Base-by-base conservation (phyloP, 2,888 invertebrate genomes). In the Trichogramma dendrolimi region DNA sequence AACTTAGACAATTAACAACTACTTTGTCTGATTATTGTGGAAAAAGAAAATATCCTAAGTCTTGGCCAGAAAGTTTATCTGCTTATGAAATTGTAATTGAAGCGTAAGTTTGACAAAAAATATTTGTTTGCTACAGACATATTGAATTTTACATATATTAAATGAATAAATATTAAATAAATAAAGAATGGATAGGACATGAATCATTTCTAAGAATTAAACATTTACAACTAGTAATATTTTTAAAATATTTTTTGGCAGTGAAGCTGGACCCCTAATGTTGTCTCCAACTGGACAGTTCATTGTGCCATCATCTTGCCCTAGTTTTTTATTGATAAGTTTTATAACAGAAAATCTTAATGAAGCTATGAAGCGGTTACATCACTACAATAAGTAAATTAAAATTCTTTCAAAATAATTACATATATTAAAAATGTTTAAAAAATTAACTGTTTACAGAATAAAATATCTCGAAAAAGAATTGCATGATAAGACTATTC, bases 241-340 rank as follows among this genome's bases (percentile, higher is more conserved):
- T 47, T 44, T 52, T 47, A 41, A 57, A 47, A 8, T 60, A 47
- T 27, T 58, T 50, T 63, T 51, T 70, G 70, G 39, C 59, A 95
- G 95, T 38, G 95, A 94, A 78, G 91, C 95, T 4, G 96, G 96
- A 1, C 96, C 96, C 0, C 76, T 96, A 60, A 95, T 94, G 91
- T 84, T 96, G 41, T 94, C 94, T 8, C 94, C 94, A 0, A 93
- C 93, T 4, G 96, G 96, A 4, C 94, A 96, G 80, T 90, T 96
- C 73, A 92, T 95, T 65, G 90, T 93, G 1, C 96, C 96, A 10
- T 89, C 94, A 0, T 92, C 94, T 0, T 92, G 95, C 73, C 96
- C 96, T 0, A 92, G 94, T 0, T 87, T 88, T 69, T 86, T 95
- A 67, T 82, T 96, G 58, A 86, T 96, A 11, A 89, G 87, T 71